phyloP scores from a whole-genome alignment of 1,140 invertebrate species.

The Trigoniulus corallinus region DNA sequence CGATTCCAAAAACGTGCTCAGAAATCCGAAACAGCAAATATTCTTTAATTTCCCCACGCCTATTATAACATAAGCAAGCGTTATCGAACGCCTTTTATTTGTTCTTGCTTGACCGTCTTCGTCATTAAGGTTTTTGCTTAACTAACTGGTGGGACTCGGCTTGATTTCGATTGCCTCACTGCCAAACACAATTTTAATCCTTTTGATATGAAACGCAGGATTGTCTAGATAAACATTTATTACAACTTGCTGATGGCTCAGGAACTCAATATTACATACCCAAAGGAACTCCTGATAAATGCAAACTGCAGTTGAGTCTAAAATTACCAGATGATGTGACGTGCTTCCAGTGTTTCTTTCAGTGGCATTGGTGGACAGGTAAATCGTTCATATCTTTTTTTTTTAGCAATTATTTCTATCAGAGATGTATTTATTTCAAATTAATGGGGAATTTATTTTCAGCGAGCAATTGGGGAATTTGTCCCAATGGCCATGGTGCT shows the following conservation, averaged over 20 bases:
- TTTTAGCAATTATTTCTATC: too few relatives aligned
- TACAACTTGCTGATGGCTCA: conserved; percentile 5
- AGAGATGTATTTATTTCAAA: too few relatives aligned
- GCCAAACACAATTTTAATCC: not conserved
- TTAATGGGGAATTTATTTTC: too few relatives aligned
- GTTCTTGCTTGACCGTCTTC: too few relatives aligned
- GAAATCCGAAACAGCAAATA: too few relatives aligned
- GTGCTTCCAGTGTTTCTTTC: conserved; percentile 17
- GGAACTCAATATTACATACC: conserved; percentile 6
- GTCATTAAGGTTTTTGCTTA: too few relatives aligned
- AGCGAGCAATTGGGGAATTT: conserved; percentile 16
- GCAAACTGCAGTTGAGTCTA: not conserved
- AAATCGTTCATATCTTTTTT: conserved; percentile 3
- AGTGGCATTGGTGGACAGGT: conserved; percentile 16
- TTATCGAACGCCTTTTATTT: too few relatives aligned
- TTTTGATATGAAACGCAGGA: conserved; percentile 45
- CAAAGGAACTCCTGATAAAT: not conserved
- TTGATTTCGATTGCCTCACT: too few relatives aligned
- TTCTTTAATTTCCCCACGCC: too few relatives aligned
- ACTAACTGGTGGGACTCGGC: too few relatives aligned
- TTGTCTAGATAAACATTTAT: conserved; percentile 49
- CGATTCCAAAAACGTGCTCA: too few relatives aligned
- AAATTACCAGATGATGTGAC: conserved; percentile 14
- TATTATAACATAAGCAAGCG: too few relatives aligned
- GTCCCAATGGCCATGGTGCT: conserved; percentile 10